These are phyloP conservation scores for Nothobranchius furzeri DNA, from an alignment of 2,113 vertebrate genomes.

Conservation along the genomic window DNA sequence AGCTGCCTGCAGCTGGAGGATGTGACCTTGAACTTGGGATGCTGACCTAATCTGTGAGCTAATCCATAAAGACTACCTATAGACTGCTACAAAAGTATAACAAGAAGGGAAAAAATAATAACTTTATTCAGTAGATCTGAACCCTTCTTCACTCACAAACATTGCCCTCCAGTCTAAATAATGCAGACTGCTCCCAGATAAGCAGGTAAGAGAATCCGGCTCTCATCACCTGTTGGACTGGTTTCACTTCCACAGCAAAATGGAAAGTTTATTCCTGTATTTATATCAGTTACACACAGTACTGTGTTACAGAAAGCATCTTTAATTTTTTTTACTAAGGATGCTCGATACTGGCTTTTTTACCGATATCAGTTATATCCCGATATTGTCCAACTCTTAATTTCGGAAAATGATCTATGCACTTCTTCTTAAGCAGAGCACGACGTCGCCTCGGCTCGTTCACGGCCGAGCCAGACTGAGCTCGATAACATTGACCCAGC, in stretches of 20 bases:
- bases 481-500: too few relatives aligned
- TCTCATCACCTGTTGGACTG: neutral
- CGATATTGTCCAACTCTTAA: too few relatives aligned
- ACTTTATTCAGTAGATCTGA: neutral
- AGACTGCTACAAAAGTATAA: neutral
- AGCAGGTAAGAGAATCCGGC: slow-evolving; percentile 33
- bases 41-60: neutral
- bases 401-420: too few relatives aligned
- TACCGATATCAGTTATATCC: too few relatives aligned
- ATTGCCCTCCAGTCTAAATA: slow-evolving; percentile 36
- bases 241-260: slow-evolving; percentile 26
- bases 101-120: neutral
- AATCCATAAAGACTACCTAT: too few relatives aligned
- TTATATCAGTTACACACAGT: neutral
- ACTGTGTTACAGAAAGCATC: neutral
- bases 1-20: neutral
- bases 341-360: neutral
- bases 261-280: neutral
- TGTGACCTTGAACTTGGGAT: slow-evolving; percentile 38
- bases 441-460: too few relatives aligned
- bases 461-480: too few relatives aligned
- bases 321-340: neutral
- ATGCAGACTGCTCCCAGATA: slow-evolving; percentile 38
- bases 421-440: too few relatives aligned
- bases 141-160: neutral